Base-by-base conservation (phyloP, 2,113 vertebrate species). In the Phylloscopus trochiloides region DNA sequence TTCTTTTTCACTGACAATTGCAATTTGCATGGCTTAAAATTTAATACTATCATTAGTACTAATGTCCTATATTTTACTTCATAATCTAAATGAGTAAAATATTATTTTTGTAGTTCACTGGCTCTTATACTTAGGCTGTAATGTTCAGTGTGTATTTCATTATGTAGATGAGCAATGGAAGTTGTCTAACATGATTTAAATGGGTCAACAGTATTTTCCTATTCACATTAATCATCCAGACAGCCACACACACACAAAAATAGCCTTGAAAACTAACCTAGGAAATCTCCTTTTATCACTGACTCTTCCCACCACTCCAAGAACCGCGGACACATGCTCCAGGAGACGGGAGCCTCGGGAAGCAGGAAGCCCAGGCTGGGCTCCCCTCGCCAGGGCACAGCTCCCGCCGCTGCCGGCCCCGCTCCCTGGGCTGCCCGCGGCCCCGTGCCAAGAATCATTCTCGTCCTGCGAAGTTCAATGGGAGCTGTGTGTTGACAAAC, bases 141-240 rank as follows among this genome's bases (percentile, higher is more conserved):
- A 97, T 67, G 91, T 96, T 97, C 85, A 95, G 97, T 95, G 97
- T 97, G 96, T 97, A 95, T 97, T 98, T 98, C 97, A 97, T 98
- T 97, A 98, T 97, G 97, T 92, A 97, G 97, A 98, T 98, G 96
- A 97, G 97, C 97, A 94, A 96, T 96, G 96, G 96, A 97, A 97
- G 94, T 97, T 93, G 71, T 93, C 93, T 98, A 97, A 97, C 97
- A 93, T 96, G 96, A 98, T 98, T 98, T 98, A 98, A 98, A 97
- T 98, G 97, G 98, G 97, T 98, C 98, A 98, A 97, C 96, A 98
- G 96, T 98, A 97, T 97, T 98, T 98, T 98, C 97, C 97, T 97
- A 95, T 90, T 97, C 97, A 94, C 97, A 98, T 98, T 98, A 97
- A 98, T 98, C 97, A 98, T 91, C 96, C 89, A 90, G 97, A 98